Percentiles rank a stretch among this genome's conserved stretches.
Conservation (phyloP, 2,797 vertebrate species). For the Sebastes taczanowskii region DNA sequence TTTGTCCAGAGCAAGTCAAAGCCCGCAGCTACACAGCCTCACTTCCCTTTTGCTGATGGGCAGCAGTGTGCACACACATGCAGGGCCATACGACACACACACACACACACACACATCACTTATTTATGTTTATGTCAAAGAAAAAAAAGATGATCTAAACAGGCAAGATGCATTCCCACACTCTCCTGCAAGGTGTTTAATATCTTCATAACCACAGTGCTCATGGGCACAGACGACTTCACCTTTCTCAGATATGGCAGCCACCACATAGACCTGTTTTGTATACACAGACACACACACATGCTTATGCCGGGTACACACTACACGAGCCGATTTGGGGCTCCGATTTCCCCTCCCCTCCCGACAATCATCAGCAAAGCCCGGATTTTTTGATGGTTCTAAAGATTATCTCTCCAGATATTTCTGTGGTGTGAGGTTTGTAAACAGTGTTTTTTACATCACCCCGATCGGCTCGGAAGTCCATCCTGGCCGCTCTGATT, state of each 20-base stretch:
- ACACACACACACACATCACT: background rate
- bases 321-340: too few species aligned
- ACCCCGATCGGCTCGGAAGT: too few species aligned
- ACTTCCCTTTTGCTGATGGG: conserved; percentile 38
- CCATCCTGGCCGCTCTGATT: too few species aligned
- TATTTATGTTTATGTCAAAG: background rate
- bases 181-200: background rate
- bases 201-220: background rate
- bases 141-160: background rate
- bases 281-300: background rate
- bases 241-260: background rate
- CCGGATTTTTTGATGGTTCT: too few species aligned
- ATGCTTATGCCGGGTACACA: background rate
- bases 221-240: conserved; percentile 4
- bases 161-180: background rate
- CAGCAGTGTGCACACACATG: background rate
- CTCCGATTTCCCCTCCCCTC: too few species aligned
- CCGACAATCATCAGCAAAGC: too few species aligned
- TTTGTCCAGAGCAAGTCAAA: conserved; percentile 43
- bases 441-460: too few species aligned
- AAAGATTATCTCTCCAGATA: too few species aligned
- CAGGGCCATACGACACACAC: background rate
- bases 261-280: background rate
- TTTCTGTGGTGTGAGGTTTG: too few species aligned
- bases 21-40: background rate